Base-by-base conservation (phyloP, 2,113 vertebrate genomes). In the Pyrgilauda ruficollis region DNA sequence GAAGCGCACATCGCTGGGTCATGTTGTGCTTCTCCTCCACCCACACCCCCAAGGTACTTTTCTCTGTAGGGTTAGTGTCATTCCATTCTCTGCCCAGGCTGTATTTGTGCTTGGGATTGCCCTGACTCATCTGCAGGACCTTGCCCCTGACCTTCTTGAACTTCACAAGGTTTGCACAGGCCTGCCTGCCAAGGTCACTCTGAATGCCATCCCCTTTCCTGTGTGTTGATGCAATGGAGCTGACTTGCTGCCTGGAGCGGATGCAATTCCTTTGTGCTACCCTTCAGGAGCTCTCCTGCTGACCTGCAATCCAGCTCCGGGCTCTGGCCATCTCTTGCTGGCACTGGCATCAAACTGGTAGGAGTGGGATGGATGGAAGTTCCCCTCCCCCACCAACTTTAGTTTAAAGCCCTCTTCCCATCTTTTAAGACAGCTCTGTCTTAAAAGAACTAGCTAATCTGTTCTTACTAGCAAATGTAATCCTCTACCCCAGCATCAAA, bases 391-490 rank as follows among this genome's bases (percentile, higher is more conserved):
- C 49, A 50, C 13, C 10, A 63, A 62, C 22, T 63, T 82, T 11
- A 75, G 23, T n/a, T 56, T 84, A 77, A 84, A 84, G 49, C 26
- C 13, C 35, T 77, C 79, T 84, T 70, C 87, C 83, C 72, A 49
- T 63, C 73, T 37, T 95, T 87, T 80, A 90, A 93, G 84, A 67
- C 44, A 68, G 63, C 41, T 88, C 89, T 88, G 37, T 89, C 89
- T 77, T 43, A 77, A 74, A 87, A 89, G 41, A 84, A 24, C 28
- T 56, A 87, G 61, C 76, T 73, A 83, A 93, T 90, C 50, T 63
- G 90, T 87, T 94, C 93, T 92, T 75, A 91, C 37, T 89, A 96
- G 80, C 84, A 93, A 92, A 84, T 43, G 11, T 75, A 87, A 97
- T 96, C 93, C 82, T 85, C 90, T 87, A 59, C 73, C 53, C n/a